These are phyloP conservation scores for Platanista minor DNA, from an alignment of 2,113 vertebrate genomes.

Conservation along the genomic window DNA sequence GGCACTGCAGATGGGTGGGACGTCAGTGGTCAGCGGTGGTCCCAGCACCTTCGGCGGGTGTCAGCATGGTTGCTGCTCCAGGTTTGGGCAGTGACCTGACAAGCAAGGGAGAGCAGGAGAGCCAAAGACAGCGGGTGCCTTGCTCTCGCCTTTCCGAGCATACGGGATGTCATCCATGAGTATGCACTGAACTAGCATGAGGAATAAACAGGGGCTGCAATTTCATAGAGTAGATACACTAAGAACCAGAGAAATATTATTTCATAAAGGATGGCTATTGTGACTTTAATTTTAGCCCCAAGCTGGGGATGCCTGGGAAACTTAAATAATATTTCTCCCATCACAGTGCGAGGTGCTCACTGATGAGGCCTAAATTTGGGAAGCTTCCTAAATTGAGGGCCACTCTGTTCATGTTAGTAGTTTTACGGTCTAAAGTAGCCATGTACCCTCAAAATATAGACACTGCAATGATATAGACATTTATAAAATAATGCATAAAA, in stretches of 20 bases:
- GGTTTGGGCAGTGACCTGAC: background rate
- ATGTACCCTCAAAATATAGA: background rate
- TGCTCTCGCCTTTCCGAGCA: background rate
- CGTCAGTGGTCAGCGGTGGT: rapidly evolving
- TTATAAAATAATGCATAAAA: background rate
- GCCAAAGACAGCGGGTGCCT: background rate
- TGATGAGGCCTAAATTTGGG: background rate
- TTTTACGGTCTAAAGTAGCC: background rate
- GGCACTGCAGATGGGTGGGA: background rate
- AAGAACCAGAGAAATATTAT: background rate
- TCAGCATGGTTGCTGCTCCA: background rate
- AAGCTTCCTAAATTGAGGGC: background rate
- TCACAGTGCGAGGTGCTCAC: background rate
- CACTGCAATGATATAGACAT: background rate
- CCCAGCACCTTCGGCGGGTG: background rate
- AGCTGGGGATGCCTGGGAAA: background rate
- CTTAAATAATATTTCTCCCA: background rate
- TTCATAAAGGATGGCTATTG: background rate
- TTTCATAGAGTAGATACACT: background rate
- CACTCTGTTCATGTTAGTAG: background rate
- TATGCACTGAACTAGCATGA: background rate
- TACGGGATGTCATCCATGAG: background rate
- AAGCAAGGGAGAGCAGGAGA: background rate
- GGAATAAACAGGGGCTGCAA: background rate
- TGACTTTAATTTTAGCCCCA: background rate